These are phyloP conservation scores for Ladona fulva DNA, from an alignment of 1,140 invertebrate genomes.

Conservation along the genomic window DNA sequence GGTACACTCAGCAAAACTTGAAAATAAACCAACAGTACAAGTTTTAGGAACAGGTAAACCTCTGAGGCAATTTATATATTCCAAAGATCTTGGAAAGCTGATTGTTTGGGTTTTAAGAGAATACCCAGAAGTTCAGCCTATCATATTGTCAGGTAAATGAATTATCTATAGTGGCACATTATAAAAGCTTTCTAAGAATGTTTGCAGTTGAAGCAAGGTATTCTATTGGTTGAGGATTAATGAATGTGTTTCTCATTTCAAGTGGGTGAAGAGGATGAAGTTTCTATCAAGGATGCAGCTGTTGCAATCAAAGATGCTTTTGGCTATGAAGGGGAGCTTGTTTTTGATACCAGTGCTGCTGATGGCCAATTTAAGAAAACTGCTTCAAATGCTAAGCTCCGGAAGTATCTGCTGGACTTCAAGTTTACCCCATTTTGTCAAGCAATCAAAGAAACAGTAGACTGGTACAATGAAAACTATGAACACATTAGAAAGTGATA, in stretches of 20 bases:
- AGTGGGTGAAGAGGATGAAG: conserved; percentile 89
- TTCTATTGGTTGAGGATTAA: conserved; percentile 11
- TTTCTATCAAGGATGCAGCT: conserved; percentile 77
- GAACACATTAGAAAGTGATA: conserved; percentile 60
- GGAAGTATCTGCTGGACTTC: conserved; percentile 73
- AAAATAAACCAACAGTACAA: conserved; percentile 34
- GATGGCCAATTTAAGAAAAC: conserved; percentile 99
- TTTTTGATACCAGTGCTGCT: conserved; percentile 76
- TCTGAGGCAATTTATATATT: conserved; percentile 95
- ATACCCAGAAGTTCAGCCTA: conserved; percentile 83
- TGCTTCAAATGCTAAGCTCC: conserved; percentile 85
- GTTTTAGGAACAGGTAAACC: conserved; percentile 90
- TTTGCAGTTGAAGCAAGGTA: neutral
- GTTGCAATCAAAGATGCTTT: conserved; percentile 68
- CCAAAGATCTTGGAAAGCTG: conserved; percentile 80
- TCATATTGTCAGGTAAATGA: conserved; percentile 78
- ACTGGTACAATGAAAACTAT: conserved; percentile 84
- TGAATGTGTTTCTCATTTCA: conserved; percentile 28
- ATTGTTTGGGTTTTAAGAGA: conserved; percentile 83
- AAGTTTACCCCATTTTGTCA: conserved; percentile 80
- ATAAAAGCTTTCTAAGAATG: neutral
- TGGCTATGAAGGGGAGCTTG: conserved; percentile 49
- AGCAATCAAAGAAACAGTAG: conserved; percentile 76
- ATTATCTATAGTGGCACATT: neutral
- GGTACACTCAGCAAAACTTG: neutral